Base-by-base conservation (phyloP, 1,140 invertebrate species). In the Subanguina moxae region DNA sequence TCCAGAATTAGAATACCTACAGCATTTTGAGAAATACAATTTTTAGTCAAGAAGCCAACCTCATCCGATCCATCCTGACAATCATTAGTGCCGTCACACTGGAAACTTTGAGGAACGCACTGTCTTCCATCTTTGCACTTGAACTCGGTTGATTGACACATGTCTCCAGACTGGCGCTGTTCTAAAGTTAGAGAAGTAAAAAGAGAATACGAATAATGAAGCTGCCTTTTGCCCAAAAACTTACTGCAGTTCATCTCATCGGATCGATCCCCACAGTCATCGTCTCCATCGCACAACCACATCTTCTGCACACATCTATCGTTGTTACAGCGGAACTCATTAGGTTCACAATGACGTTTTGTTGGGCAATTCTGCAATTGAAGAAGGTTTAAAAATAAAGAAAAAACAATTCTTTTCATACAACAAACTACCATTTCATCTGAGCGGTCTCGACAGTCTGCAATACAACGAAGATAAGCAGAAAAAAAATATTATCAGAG, bases 31-130 rank as follows among this genome's bases (percentile, higher is more conserved):
- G n/a, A n/a, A n/a, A n/a, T n/a, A n/a, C n/a, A n/a, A n/a, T n/a
- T n/a, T n/a, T n/a, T n/a, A n/a, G n/a, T 11, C 32, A 11, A 38
- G 11, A 38, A 7, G 57, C 79, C 83, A 62, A 84, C 76, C 82
- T 85, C 82, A 85, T 97, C 94, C 66, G 89, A 90, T 57, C 88
- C 87, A 82, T 96, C 93, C 1, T 84, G 80, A 79, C 74, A 77
- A 83, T 97, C 95, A 62, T 86, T 86, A 75, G 91, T 87, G 43
- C 87, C 86, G 82, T 98, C 95, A 84, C 94, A 97, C 74, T 96
- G 92, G 85, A 91, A 97, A 70, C 88, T 89, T 81, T 89, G 90
- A 0, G 93, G 93, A 71, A 97, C 90, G 78, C 94, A 97, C 82
- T 97, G 93, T 68, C 88, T 84, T 7, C 87, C 86, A 59, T 87